A percentile compares a stretch with the other conserved stretches of the same genome.
Conservation (phyloP, 2,797 vertebrate genomes). For the Bradypodion pumilum region DNA sequence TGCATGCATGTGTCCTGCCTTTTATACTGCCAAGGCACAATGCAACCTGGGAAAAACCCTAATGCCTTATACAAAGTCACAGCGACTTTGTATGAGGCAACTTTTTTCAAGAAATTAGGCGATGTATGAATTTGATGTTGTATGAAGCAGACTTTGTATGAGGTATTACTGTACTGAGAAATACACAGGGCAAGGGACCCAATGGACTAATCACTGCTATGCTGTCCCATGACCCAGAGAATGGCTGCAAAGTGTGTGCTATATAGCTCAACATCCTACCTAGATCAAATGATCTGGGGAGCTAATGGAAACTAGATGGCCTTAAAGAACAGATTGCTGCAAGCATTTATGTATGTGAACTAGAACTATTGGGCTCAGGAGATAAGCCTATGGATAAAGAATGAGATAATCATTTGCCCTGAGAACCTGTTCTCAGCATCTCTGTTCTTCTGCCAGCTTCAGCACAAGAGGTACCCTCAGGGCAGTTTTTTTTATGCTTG, state of each 20-base stretch:
- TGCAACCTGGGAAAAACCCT: too few relatives aligned
- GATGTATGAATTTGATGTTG: too few relatives aligned
- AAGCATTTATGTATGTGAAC: neutral
- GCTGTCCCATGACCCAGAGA: neutral
- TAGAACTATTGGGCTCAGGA: neutral
- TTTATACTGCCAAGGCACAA: too few relatives aligned
- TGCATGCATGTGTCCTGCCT: too few relatives aligned
- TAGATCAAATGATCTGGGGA: neutral
- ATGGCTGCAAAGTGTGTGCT: neutral
- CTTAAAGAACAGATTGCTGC: neutral
- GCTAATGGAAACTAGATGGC: neutral
- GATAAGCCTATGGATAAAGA: neutral
- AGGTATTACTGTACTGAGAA: too few relatives aligned
- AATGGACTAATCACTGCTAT: neutral
- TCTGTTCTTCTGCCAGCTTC: neutral
- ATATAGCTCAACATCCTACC: neutral
- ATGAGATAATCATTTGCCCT: neutral
- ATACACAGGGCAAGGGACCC: neutral
- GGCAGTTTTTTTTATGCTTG: neutral
- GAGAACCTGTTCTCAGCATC: too few relatives aligned
- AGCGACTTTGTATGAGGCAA: too few relatives aligned
- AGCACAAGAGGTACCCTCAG: neutral
- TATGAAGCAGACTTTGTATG: too few relatives aligned
- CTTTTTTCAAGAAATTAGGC: too few relatives aligned
- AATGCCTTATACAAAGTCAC: too few relatives aligned